A percentile compares a stretch with the other conserved stretches of the same genome.
Conservation (phyloP, 1,140 invertebrate species). For the Rhysida immarginata region DNA sequence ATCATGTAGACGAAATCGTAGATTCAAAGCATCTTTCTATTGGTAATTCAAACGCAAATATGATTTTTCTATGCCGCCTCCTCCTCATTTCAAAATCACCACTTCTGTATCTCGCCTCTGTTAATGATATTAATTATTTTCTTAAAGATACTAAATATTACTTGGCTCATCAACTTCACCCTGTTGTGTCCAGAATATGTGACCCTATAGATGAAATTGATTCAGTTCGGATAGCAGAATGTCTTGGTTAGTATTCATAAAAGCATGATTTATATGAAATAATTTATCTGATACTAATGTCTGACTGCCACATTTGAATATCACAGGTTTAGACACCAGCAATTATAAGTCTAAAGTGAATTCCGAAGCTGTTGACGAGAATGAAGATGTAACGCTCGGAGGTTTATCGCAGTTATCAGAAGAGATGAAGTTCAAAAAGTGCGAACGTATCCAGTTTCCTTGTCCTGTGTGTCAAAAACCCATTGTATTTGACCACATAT, state of each 20-base stretch:
- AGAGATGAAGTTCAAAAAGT: conserved; percentile 58
- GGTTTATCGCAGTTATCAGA: conserved; percentile 34
- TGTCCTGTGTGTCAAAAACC: conserved; percentile 9
- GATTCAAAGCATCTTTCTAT: conserved; percentile 43
- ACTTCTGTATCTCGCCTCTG: no score
- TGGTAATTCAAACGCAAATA: no score
- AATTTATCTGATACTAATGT: background rate
- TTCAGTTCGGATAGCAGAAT: conserved; percentile 70
- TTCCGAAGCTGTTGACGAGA: conserved; percentile 33
- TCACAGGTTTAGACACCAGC: conserved; percentile 34
- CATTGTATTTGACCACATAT: no score
- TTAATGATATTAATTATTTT: no score
- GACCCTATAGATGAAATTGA: conserved; percentile 92
- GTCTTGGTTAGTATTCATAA: conserved; percentile 46
- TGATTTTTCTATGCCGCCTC: no score
- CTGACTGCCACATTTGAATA: conserved; percentile 11
- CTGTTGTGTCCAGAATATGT: conserved; percentile 82
- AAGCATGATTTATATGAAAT: conserved; percentile 1
- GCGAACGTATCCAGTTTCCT: conserved; percentile 35
- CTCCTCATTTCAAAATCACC: no score
- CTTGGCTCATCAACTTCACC: conserved; percentile 74
- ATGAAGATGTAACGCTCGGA: conserved; percentile 36
- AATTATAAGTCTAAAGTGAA: conserved; percentile 29
- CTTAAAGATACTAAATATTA: conserved; percentile 74
- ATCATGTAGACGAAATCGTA: conserved; percentile 74